phyloP scores from a whole-genome alignment of 2,888 invertebrate genomes.

The Tetheella fluctuosa region DNA sequence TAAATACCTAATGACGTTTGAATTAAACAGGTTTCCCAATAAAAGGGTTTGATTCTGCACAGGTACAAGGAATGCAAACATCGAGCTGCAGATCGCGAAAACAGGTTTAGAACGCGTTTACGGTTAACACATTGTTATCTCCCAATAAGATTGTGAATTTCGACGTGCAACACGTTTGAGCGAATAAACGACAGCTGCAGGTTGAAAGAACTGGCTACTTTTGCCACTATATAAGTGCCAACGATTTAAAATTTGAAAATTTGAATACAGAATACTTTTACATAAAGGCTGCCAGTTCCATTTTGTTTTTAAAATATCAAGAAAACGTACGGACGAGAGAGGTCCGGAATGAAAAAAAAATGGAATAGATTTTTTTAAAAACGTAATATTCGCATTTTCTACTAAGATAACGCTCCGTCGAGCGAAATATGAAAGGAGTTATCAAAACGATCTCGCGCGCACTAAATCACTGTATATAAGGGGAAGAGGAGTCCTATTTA shows the following conservation, averaged over 20 bases:
- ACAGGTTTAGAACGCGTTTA: conserved; percentile 53
- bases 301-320: conserved; percentile 28
- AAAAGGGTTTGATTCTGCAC: conserved; percentile 54
- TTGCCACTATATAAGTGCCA: conserved; percentile 21
- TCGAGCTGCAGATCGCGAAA: conserved; percentile 59
- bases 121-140: conserved; percentile 30
- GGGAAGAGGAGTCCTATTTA: conserved; percentile 81
- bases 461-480: conserved; percentile 83
- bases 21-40: conserved; percentile 47
- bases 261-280: conserved; percentile 34
- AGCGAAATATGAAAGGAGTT: conserved; percentile 82
- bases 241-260: neutral
- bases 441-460: conserved; percentile 81
- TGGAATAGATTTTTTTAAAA: conserved; percentile 56
- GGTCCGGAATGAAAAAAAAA: conserved; percentile 36
- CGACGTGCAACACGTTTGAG: conserved; percentile 19
- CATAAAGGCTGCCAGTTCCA: conserved; percentile 4
- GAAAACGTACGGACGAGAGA: conserved; percentile 53
- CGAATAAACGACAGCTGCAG: conserved; percentile 43
- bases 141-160: conserved; percentile 35
- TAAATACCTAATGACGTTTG: conserved; percentile 30
- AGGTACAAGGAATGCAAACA: conserved; percentile 75
- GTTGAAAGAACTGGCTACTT: conserved; percentile 40
- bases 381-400: conserved; percentile 73
- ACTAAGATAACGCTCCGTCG: conserved; percentile 77